phyloP scores from a whole-genome alignment of 2,888 invertebrate species.

The Agonopterix arenella region DNA sequence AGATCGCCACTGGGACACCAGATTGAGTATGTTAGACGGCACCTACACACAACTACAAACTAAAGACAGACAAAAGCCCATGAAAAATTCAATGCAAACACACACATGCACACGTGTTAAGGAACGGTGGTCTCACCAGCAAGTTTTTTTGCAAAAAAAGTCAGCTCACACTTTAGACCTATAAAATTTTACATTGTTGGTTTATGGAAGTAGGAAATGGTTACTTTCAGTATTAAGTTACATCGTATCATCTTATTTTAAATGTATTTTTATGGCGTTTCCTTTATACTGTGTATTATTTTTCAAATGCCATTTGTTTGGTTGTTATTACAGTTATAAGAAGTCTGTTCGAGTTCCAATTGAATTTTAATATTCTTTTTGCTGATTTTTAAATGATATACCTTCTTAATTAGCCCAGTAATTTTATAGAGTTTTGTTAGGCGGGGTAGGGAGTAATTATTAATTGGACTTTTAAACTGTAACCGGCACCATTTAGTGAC shows the following conservation, averaged over 20 bases:
- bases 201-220: constrained; percentile 7
- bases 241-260: not conserved
- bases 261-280: not conserved
- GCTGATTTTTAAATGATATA: too few relatives aligned
- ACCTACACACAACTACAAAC: constrained; percentile 6
- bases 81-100: constrained; percentile 6
- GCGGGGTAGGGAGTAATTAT: too few relatives aligned
- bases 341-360: too few relatives aligned
- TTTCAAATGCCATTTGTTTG: not conserved
- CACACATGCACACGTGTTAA: constrained; percentile 4
- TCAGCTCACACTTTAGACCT: constrained; percentile 1
- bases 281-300: not conserved
- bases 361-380: too few relatives aligned
- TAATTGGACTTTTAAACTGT: too few relatives aligned
- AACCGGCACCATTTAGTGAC: too few relatives aligned
- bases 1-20: too few relatives aligned
- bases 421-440: too few relatives aligned
- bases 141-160: constrained; percentile 2
- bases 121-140: constrained; percentile 4
- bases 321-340: too few relatives aligned
- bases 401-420: too few relatives aligned
- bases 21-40: too few relatives aligned
- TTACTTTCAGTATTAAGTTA: constrained; percentile 4
- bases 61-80: constrained; percentile 5
- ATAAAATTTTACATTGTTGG: constrained; percentile 8